A percentile compares a stretch with the other conserved stretches of the same genome.
These are phyloP conservation scores for Cryptocephalus primarius DNA, from an alignment of 2,888 invertebrate species.

Conservation along the genomic window DNA sequence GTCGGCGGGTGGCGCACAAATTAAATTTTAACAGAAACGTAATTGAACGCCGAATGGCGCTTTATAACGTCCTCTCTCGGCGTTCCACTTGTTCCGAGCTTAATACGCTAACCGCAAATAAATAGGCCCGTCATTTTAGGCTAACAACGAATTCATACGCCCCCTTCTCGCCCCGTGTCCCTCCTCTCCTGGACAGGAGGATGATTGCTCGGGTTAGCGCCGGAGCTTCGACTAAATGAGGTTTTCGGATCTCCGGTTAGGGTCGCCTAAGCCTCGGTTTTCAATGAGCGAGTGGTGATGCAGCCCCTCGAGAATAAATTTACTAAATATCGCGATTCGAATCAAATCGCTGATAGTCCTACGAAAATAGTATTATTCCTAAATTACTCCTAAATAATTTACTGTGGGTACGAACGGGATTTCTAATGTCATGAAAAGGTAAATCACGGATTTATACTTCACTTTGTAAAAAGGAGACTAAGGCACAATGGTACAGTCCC, in stretches of 20 bases:
- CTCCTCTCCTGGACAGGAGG: not conserved
- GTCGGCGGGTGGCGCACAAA: slow-evolving; percentile 27
- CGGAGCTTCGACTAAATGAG: not conserved
- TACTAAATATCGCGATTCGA: too few relatives aligned
- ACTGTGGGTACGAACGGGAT: too few relatives aligned
- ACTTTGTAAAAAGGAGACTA: too few relatives aligned
- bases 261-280: too few relatives aligned
- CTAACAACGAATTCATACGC: not conserved
- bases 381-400: too few relatives aligned
- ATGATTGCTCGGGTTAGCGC: not conserved
- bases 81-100: slow-evolving; percentile 34
- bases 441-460: too few relatives aligned
- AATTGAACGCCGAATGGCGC: slow-evolving; percentile 37
- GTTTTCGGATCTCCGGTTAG: not conserved
- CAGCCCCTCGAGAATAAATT: too few relatives aligned
- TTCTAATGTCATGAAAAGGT: too few relatives aligned
- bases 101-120: slow-evolving; percentile 33
- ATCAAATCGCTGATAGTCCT: too few relatives aligned
- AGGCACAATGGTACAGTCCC: too few relatives aligned
- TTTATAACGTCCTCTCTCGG: slow-evolving; percentile 20
- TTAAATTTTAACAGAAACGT: slow-evolving; percentile 37
- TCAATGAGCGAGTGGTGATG: too few relatives aligned
- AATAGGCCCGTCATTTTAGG: slow-evolving; percentile 13
- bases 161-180: not conserved
- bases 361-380: too few relatives aligned